Evolutionary conservation across 2,888 invertebrate species (phyloP).

Genomic region (Diabrotica balteata): DNA sequence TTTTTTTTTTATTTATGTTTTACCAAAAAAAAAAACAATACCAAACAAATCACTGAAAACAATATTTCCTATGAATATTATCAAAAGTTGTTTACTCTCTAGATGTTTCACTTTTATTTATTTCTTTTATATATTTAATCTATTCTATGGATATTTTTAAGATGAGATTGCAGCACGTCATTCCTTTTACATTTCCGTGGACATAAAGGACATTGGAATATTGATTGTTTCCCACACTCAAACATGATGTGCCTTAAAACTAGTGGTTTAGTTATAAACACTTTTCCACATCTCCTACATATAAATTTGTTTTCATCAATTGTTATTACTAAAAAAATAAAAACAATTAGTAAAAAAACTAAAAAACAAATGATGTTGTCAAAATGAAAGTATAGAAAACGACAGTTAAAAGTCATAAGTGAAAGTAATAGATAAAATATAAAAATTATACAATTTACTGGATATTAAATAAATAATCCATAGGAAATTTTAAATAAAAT

Average conservation of each 20-base stretch:
- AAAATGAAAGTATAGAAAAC: neutral
- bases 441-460: too few species aligned
- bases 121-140: neutral
- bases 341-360: neutral
- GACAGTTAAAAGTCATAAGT: neutral
- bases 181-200: conserved; percentile 50
- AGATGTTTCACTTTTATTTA: too few species aligned
- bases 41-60: too few species aligned
- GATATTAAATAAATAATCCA: too few species aligned
- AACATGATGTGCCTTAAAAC: conserved; percentile 38
- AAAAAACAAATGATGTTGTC: neutral
- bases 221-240: conserved; percentile 48
- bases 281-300: conserved; percentile 39
- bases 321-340: conserved; percentile 36
- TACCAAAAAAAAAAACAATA: too few species aligned
- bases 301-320: conserved; percentile 41
- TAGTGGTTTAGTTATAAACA: conserved; percentile 28
- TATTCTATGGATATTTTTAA: conserved; percentile 51
- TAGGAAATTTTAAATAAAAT: too few species aligned
- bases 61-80: too few species aligned
- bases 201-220: conserved; percentile 51
- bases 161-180: conserved; percentile 48
- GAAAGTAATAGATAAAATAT: too few species aligned
- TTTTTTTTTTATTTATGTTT: too few species aligned
- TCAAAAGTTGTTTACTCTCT: too few species aligned